phyloP scores from a whole-genome alignment of 2,797 vertebrate genomes.

The Malurus leucopterus region DNA sequence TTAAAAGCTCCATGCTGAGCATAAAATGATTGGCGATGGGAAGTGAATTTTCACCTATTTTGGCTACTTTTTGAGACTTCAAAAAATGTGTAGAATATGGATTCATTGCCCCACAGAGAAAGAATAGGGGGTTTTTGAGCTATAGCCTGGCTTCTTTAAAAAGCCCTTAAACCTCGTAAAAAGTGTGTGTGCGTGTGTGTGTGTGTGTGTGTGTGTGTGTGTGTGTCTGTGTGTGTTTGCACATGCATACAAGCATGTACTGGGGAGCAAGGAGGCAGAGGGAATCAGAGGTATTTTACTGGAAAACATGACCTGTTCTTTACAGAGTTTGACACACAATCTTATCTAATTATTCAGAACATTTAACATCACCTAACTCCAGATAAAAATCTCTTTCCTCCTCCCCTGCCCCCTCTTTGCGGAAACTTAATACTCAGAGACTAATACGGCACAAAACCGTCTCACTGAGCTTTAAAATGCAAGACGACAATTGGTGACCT shows the following conservation, averaged over 20 bases:
- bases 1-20: neutral
- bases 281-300: neutral
- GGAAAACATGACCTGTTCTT: neutral
- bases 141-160: neutral
- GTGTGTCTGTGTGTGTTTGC: too few species aligned
- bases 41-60: conserved; percentile 34
- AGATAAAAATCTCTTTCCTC: conserved; percentile 28
- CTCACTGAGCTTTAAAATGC: conserved; percentile 38
- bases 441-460: conserved; percentile 18
- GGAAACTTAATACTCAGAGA: conserved; percentile 52
- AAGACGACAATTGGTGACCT: conserved; percentile 34
- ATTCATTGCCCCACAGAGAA: neutral
- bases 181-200: neutral
- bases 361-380: conserved; percentile 34
- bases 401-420: neutral
- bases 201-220: too few species aligned
- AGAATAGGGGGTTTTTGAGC: neutral
- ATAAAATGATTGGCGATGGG: neutral
- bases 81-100: neutral
- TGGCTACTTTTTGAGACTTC: neutral
- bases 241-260: neutral
- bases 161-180: neutral
- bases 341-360: conserved; percentile 32
- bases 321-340: neutral
- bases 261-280: neutral